phyloP scores from a whole-genome alignment of 1,140 invertebrate genomes.

The Tigriopus japonicus region DNA sequence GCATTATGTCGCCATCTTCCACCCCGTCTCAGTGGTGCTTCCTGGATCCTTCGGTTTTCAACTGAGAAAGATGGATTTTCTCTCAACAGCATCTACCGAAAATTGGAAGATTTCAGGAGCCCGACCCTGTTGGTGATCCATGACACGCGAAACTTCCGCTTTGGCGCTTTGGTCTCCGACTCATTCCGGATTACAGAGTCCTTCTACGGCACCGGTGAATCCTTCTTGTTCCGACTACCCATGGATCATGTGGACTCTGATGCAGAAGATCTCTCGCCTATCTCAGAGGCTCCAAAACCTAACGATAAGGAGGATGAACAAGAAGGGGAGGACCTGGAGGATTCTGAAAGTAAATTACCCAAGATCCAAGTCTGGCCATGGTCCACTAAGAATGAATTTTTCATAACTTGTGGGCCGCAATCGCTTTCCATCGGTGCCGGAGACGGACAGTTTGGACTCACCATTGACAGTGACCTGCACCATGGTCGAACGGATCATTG shows the following conservation, averaged over 20 bases:
- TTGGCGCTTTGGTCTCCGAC: constrained; percentile 42
- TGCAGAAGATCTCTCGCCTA: too few relatives aligned
- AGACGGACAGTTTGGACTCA: constrained; percentile 89
- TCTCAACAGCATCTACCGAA: constrained; percentile 85
- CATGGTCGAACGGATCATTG: constrained; percentile 81
- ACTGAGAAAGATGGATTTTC: constrained; percentile 94
- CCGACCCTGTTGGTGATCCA: constrained; percentile 80
- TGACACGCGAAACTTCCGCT: constrained; percentile 68
- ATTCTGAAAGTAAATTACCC: constrained; percentile 24
- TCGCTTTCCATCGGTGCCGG: constrained; percentile 90
- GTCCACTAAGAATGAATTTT: constrained; percentile 96
- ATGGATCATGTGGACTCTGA: too few relatives aligned
- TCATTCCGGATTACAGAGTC: constrained; percentile 75
- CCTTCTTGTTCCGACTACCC: constrained; percentile 70
- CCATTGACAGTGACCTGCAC: constrained; percentile 91
- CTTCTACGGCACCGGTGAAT: constrained; percentile 97
- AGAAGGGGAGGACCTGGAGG: too few relatives aligned
- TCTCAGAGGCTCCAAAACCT: too few relatives aligned
- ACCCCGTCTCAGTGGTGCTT: not conserved
- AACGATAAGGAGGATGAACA: too few relatives aligned
- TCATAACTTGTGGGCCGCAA: constrained; percentile 89
- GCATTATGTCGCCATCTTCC: not conserved
- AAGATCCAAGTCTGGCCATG: constrained; percentile 81
- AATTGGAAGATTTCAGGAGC: constrained; percentile 52
- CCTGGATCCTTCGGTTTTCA: constrained; percentile 43